Conservation (phyloP, 2,113 vertebrate species). For the Aramus guarauna region DNA sequence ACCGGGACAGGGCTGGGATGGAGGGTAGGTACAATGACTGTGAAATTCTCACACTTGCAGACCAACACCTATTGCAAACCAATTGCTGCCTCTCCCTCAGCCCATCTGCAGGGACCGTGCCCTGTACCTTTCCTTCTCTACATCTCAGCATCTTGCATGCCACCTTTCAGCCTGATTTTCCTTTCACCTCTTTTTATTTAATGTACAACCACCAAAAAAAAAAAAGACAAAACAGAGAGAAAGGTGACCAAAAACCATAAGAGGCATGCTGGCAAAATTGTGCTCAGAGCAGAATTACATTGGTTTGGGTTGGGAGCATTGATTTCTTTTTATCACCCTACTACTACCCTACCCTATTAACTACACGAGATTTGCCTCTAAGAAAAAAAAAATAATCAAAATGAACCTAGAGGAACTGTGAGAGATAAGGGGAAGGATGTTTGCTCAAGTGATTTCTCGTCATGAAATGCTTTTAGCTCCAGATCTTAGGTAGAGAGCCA, state of each 20-base stretch:
- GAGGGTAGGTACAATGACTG: neutral
- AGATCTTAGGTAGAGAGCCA: neutral
- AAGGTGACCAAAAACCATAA: neutral
- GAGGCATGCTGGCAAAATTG: neutral
- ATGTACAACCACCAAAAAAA: neutral
- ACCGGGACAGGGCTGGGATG: neutral
- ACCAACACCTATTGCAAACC: neutral
- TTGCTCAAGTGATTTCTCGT: constrained; percentile 11
- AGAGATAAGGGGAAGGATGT: constrained; percentile 4
- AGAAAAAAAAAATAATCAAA: neutral
- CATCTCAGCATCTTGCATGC: neutral
- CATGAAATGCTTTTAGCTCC: neutral
- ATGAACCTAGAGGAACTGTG: neutral
- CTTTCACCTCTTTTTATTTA: neutral
- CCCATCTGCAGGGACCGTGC: neutral
- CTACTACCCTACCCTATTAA: neutral
- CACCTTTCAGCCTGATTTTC: neutral
- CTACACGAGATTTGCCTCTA: neutral
- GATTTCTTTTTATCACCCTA: constrained; percentile 8
- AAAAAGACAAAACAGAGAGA: neutral
- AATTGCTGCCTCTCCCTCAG: neutral
- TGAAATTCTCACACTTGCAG: neutral
- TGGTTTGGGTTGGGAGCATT: neutral
- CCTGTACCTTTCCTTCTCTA: neutral
- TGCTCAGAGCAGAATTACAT: neutral